Evolutionary conservation across 30 jellyfish, hydroid and myxozoan genomes (phyloP).

Genomic region (Chrysaora quinquecirrha): DNA sequence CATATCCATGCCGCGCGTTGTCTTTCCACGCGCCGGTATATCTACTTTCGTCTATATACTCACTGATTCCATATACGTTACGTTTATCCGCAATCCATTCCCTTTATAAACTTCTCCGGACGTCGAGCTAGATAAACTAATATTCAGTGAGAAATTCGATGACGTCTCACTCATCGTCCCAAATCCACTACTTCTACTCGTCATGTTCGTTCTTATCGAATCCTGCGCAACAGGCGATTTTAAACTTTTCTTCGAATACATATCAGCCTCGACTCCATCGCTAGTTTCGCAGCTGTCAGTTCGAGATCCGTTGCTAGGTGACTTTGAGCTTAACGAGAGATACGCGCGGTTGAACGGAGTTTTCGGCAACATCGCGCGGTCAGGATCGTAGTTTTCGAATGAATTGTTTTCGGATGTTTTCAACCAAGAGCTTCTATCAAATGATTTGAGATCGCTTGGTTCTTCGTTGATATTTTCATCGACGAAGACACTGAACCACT

Average conservation of each 20-base stretch:
- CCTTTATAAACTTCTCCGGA: slow-evolving; percentile 84
- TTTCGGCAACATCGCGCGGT: slow-evolving; percentile 44
- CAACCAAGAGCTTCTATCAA: background rate
- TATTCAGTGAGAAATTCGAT: slow-evolving; percentile 64
- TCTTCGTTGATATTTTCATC: background rate
- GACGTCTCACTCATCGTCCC: slow-evolving; percentile 89
- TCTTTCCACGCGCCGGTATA: slow-evolving; percentile 93
- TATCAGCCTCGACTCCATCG: slow-evolving; percentile 35
- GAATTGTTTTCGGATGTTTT: slow-evolving; percentile 56
- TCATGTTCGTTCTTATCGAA: slow-evolving; percentile 67
- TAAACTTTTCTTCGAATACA: slow-evolving; percentile 25
- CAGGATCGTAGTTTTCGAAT: slow-evolving; percentile 57
- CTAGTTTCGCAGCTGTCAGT: slow-evolving; percentile 55
- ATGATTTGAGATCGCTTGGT: background rate
- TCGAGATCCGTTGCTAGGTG: slow-evolving; percentile 43
- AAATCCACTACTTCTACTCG: slow-evolving; percentile 84
- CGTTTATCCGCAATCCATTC: slow-evolving; percentile 91
- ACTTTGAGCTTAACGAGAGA: slow-evolving; percentile 18
- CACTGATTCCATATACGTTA: slow-evolving; percentile 83
- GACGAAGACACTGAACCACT: background rate
- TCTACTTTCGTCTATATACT: slow-evolving; percentile 80
- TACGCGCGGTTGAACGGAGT: slow-evolving; percentile 57
- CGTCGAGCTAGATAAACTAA: slow-evolving; percentile 39
- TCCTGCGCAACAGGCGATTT: slow-evolving; percentile 61
- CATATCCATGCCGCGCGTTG: slow-evolving; percentile 93